Base-by-base conservation (phyloP, 2,888 invertebrate species). In the Hypselothyrea guttata region DNA sequence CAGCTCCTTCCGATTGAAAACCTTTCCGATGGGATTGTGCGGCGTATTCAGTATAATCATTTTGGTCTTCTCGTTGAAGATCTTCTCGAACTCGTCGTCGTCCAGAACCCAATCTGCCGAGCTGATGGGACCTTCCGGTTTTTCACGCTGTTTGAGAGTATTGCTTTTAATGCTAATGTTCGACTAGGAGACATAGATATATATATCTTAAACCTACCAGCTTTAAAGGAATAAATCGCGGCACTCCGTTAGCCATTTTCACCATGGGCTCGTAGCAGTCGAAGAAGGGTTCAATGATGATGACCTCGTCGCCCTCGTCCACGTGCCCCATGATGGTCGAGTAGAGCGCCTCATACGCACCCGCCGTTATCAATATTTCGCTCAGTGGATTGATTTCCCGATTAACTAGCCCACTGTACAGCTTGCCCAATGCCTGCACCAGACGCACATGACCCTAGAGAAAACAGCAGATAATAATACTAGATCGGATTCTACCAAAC, bases 241-340 rank as follows among this genome's bases (percentile, higher is more conserved):
- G 94, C 12, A 93, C 91, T 0, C 98, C 99, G 1, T 97, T 96
- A 1, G 97, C 97, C 77, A 94, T 93, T 72, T 92, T 92, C 9
- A 98, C 95, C 96, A 99, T 98, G 1, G 98, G 97, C 73, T 95
- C 96, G 86, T 99, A 99, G 87, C 98, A 99, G 90, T 99, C 99
- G 88, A 98, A 99, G 90, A 95, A 99, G 0, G 99, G 99, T 89
- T 99, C 99, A 69, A 99, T 97, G 16, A 99, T 96, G 60, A 99
- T 97, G 54, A 97, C 98, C 91, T 98, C 96, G 88, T 96, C 96
- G 0, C 95, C 97, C 1, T 92, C 92, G 76, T 96, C 95, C 7
- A 98, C 93, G 86, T 97, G 95, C 4, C 98, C 93, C 88, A 95
- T 92, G 63, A 98, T 94, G 7, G 96, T 91, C 42, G 94, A 94